Evolutionary conservation across 2,888 invertebrate species (phyloP), one percentile per base, ranked within the genome.

Genomic region (Pilophorus perplexus): DNA sequence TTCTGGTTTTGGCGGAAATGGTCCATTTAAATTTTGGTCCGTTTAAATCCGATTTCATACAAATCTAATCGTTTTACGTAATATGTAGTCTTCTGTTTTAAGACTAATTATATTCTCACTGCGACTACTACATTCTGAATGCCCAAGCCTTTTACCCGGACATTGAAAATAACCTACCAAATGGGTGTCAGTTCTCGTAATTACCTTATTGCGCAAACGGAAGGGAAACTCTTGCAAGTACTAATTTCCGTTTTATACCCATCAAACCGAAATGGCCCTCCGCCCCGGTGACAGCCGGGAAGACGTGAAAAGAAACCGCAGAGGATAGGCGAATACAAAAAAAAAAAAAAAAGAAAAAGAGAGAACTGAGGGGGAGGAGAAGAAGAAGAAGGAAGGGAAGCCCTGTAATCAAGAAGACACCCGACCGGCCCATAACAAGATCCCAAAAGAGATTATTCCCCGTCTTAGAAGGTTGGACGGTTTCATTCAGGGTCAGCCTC

Each of bases 361-460:
- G 38, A 38, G 18, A 33, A 55, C 2, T 42, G 42, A 16, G n/a
- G 14, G 14, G 14, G 14, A 42, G 42, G 42, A 42, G 33, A 22
- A 16, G 38, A 52, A 28, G 55, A 55, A 38, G 38, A 20, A 55
- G 22, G 54, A 18, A 50, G 52, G 38, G 27, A 20, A 22, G 38
- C 37, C 38, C 55, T 55, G 38, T 55, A 55, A 55, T 55, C 55
- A 55, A 55, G 37, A 37, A 38, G 55, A 55, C 55, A 55, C 55
- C 55, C 55, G 55, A 55, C 55, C 55, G 20, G 38, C 55, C 55
- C 38, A 55, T 55, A 55, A 55, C 55, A 55, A 55, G 55, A 55
- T 55, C 55, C 55, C 38, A 14, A 38, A 38, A 38, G 22, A 55
- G 55, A 55, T 55, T 55, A 55, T 55, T 55, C 55, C 20, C 14